A percentile compares a stretch with the other conserved stretches of the same genome.
These are phyloP conservation scores for Jaculus jaculus DNA, from an alignment of 2,113 vertebrate genomes.

Conservation along the genomic window DNA sequence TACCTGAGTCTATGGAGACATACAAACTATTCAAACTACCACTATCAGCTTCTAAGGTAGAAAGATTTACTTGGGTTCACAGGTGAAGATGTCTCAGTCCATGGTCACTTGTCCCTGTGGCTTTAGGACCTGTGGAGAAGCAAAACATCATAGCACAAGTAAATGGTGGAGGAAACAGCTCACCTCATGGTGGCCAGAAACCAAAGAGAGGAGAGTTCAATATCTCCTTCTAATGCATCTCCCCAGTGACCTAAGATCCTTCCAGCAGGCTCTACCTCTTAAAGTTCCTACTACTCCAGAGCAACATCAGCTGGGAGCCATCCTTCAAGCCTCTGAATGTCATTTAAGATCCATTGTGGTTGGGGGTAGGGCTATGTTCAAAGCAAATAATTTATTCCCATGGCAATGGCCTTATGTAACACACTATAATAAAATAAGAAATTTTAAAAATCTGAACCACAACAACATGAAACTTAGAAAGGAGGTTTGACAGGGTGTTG, in stretches of 20 bases:
- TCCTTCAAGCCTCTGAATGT: not conserved
- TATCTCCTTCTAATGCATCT: no score
- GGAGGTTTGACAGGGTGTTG: no score
- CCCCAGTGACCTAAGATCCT: not conserved
- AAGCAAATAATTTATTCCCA: not conserved
- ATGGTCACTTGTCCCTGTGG: not conserved
- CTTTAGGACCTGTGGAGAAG: not conserved
- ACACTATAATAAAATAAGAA: not conserved
- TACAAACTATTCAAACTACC: no score
- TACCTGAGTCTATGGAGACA: no score
- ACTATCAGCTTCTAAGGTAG: not conserved
- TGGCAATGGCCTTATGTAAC: not conserved
- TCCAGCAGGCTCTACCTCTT: not conserved
- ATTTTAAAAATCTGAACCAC: not conserved
- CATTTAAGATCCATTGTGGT: not conserved
- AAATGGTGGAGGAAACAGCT: not conserved
- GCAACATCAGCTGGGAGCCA: not conserved
- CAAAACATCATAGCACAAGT: not conserved
- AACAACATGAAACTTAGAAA: not conserved
- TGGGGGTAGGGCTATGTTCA: not conserved
- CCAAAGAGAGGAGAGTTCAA: no score
- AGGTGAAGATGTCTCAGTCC: not conserved
- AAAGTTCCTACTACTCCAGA: no score
- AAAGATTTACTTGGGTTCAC: not conserved
- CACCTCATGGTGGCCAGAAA: no score